phyloP scores from a whole-genome alignment of 2,113 vertebrate genomes.

The Cepphus grylle region DNA sequence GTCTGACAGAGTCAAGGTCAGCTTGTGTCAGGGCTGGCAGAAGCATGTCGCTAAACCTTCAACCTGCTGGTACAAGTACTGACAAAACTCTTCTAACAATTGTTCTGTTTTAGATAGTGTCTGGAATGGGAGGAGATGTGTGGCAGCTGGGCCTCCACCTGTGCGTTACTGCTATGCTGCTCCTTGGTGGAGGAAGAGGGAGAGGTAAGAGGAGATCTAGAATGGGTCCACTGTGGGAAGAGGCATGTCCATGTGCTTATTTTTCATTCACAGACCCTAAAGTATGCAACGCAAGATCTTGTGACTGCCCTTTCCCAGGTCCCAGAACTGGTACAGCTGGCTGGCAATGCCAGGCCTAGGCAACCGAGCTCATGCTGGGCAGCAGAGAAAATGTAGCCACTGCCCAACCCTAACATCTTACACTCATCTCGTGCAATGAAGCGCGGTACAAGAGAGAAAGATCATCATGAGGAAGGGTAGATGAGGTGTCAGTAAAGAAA shows the following conservation, averaged over 20 bases:
- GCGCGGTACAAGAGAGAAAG: not conserved
- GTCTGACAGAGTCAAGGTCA: not conserved
- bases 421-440: not conserved
- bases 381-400: not conserved
- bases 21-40: not conserved
- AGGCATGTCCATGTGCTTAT: not conserved
- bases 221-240: not conserved
- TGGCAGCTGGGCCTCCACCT: not conserved
- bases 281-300: not conserved
- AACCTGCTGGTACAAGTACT: not conserved
- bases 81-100: not conserved
- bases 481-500: not conserved
- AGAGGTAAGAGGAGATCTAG: constrained; percentile 29
- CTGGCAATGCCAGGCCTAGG: not conserved
- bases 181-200: not conserved
- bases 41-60: not conserved
- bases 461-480: not conserved
- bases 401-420: not conserved
- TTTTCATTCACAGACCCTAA: not conserved
- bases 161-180: not conserved
- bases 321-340: not conserved
- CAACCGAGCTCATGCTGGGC: not conserved
- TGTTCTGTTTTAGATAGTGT: not conserved
- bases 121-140: constrained; percentile 24
- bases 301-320: not conserved